Evolutionary conservation across 35 echinoderm and acorn worm species (phyloP).

Genomic region (Ophioderma brevispina): DNA sequence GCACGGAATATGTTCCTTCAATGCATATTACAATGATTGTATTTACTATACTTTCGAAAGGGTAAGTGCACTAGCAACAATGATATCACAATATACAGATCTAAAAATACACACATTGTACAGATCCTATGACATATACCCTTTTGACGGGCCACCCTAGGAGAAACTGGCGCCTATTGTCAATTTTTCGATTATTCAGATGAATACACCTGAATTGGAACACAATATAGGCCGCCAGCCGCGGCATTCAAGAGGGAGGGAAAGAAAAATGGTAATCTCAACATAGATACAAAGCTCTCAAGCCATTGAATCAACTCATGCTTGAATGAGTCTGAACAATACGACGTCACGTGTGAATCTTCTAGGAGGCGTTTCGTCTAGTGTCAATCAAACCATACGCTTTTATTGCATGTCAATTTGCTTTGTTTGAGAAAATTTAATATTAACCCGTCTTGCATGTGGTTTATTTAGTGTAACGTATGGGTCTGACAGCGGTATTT

Average conservation of each 20-base stretch:
- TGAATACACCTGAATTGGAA: background rate
- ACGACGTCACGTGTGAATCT: background rate
- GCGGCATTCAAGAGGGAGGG: background rate
- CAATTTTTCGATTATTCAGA: background rate
- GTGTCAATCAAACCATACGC: too few relatives aligned
- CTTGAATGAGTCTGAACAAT: conserved; percentile 1
- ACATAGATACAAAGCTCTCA: background rate
- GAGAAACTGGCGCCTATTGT: background rate
- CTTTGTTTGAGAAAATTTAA: background rate
- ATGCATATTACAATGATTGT: too few relatives aligned
- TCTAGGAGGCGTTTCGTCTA: too few relatives aligned
- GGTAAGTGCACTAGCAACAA: too few relatives aligned
- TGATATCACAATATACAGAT: too few relatives aligned
- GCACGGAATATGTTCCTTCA: too few relatives aligned
- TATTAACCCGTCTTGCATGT: background rate
- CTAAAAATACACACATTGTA: too few relatives aligned
- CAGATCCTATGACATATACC: too few relatives aligned
- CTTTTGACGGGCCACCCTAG: too few relatives aligned
- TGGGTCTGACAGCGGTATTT: too few relatives aligned
- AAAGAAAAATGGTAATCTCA: background rate
- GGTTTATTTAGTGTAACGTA: background rate
- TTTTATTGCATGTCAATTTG: too few relatives aligned
- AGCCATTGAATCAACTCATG: background rate
- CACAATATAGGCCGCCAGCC: background rate
- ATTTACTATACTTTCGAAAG: too few relatives aligned